These are phyloP conservation scores for Sphaerodactylus townsendi DNA, from an alignment of 2,113 vertebrate genomes.

Conservation along the genomic window DNA sequence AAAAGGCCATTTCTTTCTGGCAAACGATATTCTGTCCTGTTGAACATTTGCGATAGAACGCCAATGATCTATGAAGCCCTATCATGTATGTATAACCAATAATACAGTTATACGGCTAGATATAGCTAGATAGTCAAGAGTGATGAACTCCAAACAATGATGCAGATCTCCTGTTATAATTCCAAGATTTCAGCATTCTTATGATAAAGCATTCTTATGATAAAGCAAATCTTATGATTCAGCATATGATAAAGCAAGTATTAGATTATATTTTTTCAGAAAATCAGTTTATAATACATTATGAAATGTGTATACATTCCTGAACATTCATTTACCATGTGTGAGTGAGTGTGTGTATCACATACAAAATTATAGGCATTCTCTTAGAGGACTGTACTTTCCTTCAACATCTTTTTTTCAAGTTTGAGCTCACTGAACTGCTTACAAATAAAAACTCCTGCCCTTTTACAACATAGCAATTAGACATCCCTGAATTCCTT, in stretches of 20 bases:
- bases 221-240: too few species aligned
- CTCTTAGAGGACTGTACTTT: not conserved
- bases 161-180: conserved; percentile 5
- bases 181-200: not conserved
- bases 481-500: not conserved
- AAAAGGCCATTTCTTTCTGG: not conserved
- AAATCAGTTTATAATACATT: not conserved
- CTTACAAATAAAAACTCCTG: not conserved
- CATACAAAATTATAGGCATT: not conserved
- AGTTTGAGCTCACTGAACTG: not conserved
- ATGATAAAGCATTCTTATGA: not conserved
- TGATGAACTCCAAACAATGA: conserved; percentile 50
- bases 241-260: not conserved
- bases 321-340: not conserved
- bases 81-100: not conserved
- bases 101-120: too few species aligned
- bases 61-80: conserved; percentile 25
- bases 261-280: not conserved
- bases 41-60: not conserved
- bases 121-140: not conserved
- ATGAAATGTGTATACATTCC: not conserved
- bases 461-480: not conserved
- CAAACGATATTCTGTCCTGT: not conserved
- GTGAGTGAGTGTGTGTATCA: not conserved
- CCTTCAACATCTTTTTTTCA: not conserved